phyloP scores from a whole-genome alignment of 2,888 invertebrate genomes.

The Cryptophagus acutangulus region DNA sequence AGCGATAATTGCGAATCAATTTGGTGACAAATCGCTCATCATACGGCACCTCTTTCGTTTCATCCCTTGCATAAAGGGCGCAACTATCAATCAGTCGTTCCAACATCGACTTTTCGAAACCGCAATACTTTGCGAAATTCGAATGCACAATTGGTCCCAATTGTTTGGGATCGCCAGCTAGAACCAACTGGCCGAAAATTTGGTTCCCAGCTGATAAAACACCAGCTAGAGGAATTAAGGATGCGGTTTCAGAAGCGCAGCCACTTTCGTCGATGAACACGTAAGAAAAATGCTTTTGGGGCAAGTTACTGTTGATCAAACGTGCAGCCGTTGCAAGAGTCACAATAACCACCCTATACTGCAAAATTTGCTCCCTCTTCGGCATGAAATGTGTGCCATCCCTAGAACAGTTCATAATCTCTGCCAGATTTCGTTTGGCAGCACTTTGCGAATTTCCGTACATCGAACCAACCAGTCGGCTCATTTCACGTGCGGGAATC shows the following conservation, averaged over 20 bases:
- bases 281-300: conserved; percentile 48
- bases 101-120: conserved; percentile 54
- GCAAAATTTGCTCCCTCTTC: conserved; percentile 48
- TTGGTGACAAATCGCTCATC: conserved; percentile 58
- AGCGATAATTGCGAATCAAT: conserved; percentile 68
- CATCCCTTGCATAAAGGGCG: conserved; percentile 45
- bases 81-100: conserved; percentile 59
- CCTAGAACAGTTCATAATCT: conserved; percentile 17
- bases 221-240: conserved; percentile 54
- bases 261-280: conserved; percentile 72
- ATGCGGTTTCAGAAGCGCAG: conserved; percentile 64
- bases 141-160: conserved; percentile 60
- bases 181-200: conserved; percentile 52
- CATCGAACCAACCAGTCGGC: conserved; percentile 45
- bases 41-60: conserved; percentile 8
- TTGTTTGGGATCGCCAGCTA: conserved; percentile 70
- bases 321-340: conserved; percentile 58
- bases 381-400: conserved; percentile 44
- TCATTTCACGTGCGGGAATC: conserved; percentile 38
- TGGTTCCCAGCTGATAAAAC: conserved; percentile 30
- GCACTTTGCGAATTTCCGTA: not conserved
- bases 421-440: not conserved
- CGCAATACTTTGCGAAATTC: conserved; percentile 39
- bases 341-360: conserved; percentile 57
- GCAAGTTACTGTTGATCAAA: conserved; percentile 10